Conservation (phyloP, 2,797 vertebrate genomes). For the Harpagifer antarcticus region DNA sequence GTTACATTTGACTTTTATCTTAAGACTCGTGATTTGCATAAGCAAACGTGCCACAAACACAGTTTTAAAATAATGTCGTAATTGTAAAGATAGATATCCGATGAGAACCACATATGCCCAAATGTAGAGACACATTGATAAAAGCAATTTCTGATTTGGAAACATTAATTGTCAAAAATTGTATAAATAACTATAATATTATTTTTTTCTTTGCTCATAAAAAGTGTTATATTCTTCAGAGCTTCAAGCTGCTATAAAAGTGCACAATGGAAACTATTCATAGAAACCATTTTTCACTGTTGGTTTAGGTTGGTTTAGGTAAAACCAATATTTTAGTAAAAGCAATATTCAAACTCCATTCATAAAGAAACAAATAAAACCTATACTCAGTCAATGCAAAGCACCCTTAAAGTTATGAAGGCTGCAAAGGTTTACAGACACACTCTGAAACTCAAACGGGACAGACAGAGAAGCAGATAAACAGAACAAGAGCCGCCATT, state of each 20-base stretch:
- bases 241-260: not conserved
- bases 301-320: no score
- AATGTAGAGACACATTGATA: not conserved
- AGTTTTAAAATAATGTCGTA: no score
- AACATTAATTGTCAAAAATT: no score
- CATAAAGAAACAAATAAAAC: not conserved
- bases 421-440: not conserved
- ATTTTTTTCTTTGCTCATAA: no score
- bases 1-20: not conserved
- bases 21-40: not conserved
- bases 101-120: not conserved
- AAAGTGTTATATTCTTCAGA: not conserved
- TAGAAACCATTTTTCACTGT: not conserved
- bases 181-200: no score
- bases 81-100: not conserved
- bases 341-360: no score
- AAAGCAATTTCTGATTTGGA: not conserved
- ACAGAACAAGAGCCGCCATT: conserved; percentile 10
- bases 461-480: conserved; percentile 13
- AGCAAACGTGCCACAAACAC: not conserved
- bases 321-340: no score
- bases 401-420: not conserved
- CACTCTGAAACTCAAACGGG: conserved; percentile 23
- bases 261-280: not conserved
- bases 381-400: not conserved